Conservation (phyloP, 2,113 vertebrate species). For the Pygoscelis adeliae region DNA sequence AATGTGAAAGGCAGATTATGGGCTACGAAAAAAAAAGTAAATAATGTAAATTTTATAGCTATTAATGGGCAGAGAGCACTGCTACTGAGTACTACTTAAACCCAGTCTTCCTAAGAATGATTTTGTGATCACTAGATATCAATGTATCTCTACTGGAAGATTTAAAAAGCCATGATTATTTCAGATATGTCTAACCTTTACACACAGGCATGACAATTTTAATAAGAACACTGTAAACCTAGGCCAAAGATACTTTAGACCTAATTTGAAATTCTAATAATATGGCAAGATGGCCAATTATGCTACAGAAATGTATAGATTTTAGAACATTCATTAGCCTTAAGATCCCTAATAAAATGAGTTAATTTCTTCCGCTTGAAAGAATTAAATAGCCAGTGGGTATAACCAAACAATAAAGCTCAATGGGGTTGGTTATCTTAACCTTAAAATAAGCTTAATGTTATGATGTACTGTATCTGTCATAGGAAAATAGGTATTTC, state of each 20-base stretch:
- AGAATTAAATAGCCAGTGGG: neutral
- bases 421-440: neutral
- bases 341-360: conserved; percentile 9
- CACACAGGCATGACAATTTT: neutral
- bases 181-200: neutral
- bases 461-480: neutral
- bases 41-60: neutral
- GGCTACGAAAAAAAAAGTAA: neutral
- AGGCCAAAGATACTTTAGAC: neutral
- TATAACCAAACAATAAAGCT: neutral
- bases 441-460: neutral
- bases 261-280: neutral
- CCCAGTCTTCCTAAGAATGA: neutral
- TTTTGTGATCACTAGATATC: neutral
- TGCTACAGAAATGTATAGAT: neutral
- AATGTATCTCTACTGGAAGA: neutral
- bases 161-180: neutral
- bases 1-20: neutral
- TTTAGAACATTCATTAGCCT: neutral
- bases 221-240: neutral
- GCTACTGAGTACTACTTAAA: neutral
- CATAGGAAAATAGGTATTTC: neutral
- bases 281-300: neutral
- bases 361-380: neutral
- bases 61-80: neutral